phyloP scores from a whole-genome alignment of 2,113 vertebrate species.

The Chrysochloris asiatica region DNA sequence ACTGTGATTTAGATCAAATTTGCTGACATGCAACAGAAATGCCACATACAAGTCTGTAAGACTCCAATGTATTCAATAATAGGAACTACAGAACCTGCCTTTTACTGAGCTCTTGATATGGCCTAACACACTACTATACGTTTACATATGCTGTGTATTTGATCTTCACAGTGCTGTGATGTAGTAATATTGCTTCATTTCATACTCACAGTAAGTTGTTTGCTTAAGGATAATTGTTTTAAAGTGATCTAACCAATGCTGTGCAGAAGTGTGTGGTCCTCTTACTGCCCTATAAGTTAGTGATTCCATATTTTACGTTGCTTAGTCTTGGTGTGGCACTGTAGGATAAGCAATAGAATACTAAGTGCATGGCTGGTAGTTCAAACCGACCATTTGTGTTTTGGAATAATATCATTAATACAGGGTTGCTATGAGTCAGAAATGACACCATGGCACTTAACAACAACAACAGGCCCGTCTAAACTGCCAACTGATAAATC shows the following conservation, averaged over 20 bases:
- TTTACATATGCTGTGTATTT: neutral
- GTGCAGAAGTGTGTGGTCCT: neutral
- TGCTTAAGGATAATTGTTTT: neutral
- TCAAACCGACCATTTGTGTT: too few species aligned
- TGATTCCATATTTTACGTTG: neutral
- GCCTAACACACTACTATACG: neutral
- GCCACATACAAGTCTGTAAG: neutral
- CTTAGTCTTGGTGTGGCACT: neutral
- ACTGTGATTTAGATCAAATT: neutral
- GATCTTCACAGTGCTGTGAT: neutral
- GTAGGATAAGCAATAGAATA: too few species aligned
- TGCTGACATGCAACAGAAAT: neutral
- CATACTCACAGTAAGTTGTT: neutral
- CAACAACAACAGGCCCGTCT: too few species aligned
- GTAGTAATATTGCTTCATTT: neutral
- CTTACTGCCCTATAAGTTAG: neutral
- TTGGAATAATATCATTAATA: too few species aligned
- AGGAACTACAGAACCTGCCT: neutral
- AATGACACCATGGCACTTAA: too few species aligned
- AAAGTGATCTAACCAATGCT: neutral
- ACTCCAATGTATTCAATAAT: neutral
- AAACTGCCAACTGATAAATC: neutral
- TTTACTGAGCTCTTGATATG: neutral
- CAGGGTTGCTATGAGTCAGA: too few species aligned
- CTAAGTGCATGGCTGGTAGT: too few species aligned